Conservation (phyloP, 2,888 invertebrate genomes). For the Galeopsomyia nigrocyanea region DNA sequence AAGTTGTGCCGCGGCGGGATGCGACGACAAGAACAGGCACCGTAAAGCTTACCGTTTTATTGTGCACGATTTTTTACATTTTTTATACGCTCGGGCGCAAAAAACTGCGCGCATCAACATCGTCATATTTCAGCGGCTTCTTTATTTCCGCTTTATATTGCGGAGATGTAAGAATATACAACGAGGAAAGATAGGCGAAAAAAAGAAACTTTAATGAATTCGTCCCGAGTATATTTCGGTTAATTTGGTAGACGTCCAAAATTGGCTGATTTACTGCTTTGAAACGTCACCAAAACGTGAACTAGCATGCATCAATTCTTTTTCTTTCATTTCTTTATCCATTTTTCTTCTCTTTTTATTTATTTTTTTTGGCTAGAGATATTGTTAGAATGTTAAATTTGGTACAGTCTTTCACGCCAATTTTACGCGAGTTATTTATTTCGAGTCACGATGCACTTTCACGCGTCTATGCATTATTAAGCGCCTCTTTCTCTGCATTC, state of each 20-base stretch:
- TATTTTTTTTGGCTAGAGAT: constrained; percentile 13
- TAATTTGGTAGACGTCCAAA: constrained; percentile 29
- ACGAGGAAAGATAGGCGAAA: constrained; percentile 1
- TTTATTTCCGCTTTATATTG: constrained; percentile 1
- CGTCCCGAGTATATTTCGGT: constrained; percentile 20
- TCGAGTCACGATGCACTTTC: not conserved
- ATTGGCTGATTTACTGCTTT: constrained; percentile 23
- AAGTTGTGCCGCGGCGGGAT: too few species aligned
- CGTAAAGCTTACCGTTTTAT: not conserved
- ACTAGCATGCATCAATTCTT: not conserved
- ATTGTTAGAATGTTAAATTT: constrained; percentile 5
- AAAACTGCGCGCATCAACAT: not conserved
- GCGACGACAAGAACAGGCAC: too few species aligned
- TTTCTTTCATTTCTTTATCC: too few species aligned
- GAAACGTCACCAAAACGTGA: constrained; percentile 9
- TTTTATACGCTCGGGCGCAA: not conserved
- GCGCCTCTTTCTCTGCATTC: too few species aligned
- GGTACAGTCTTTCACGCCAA: not conserved
- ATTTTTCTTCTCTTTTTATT: not conserved
- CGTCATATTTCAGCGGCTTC: too few species aligned
- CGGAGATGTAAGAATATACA: not conserved
- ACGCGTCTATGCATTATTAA: not conserved
- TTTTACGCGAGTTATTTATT: too few species aligned
- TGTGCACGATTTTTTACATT: not conserved
- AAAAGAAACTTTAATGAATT: constrained; percentile 25